phyloP scores from a whole-genome alignment of 37 sponge, comb jelly and placozoan genomes.

The Crambe crambe region DNA sequence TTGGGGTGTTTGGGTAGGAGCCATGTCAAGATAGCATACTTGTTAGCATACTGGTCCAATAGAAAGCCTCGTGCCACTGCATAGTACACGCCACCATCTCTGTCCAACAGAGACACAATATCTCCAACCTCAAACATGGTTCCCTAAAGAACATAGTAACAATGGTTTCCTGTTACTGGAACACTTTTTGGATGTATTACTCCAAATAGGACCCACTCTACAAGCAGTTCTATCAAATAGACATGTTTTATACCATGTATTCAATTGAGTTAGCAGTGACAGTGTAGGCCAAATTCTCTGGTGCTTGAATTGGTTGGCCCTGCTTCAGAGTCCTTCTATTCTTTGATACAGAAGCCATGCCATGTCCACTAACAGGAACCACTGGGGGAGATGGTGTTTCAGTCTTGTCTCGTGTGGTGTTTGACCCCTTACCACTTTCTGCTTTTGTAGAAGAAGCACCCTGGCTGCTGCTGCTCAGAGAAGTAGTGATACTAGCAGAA shows the following conservation, averaged over 20 bases:
- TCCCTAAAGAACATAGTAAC: conserved; percentile 46
- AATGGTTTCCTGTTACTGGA: no score
- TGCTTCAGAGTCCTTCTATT: conserved; percentile 2
- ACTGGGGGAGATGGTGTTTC: not conserved
- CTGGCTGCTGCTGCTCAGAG: not conserved
- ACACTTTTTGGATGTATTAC: no score
- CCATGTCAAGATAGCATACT: conserved; percentile 71
- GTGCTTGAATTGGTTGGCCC: not conserved
- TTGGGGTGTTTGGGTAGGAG: conserved; percentile 65
- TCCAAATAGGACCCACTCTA: no score
- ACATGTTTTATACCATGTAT: conserved; percentile 27
- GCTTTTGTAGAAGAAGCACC: not conserved
- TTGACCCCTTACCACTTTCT: not conserved
- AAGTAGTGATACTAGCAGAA: not conserved
- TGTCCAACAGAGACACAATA: conserved; percentile 74
- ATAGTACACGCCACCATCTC: conserved; percentile 67
- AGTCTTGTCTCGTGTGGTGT: not conserved
- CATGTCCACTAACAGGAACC: not conserved
- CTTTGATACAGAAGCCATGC: not conserved
- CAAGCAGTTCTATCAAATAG: not conserved
- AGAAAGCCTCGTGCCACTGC: conserved; percentile 73
- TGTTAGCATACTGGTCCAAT: conserved; percentile 65
- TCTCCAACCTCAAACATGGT: conserved; percentile 68
- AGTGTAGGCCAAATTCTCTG: conserved; percentile 34
- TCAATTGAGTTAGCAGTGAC: conserved; percentile 42